A percentile compares a stretch with the other conserved stretches of the same genome.
Evolutionary conservation across 2,113 vertebrate genomes (phyloP).

Genomic region (Alethe diademata): DNA sequence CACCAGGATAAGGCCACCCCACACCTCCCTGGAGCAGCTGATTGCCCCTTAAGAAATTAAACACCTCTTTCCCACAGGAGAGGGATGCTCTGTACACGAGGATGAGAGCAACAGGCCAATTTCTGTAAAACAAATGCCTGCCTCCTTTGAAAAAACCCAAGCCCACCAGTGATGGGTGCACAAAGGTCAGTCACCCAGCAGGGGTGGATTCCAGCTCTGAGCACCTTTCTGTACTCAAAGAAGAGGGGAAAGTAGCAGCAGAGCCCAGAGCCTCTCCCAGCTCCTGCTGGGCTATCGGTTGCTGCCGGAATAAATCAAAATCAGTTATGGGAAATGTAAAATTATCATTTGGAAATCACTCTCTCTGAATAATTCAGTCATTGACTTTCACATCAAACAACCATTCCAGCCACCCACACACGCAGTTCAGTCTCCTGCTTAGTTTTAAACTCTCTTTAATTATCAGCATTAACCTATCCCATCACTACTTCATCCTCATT

Average conservation of each 20-base stretch:
- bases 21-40: neutral
- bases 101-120: neutral
- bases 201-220: neutral
- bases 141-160: neutral
- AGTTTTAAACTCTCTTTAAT: constrained; percentile 80
- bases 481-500: constrained; percentile 63
- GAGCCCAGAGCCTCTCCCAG: neutral
- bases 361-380: constrained; percentile 82
- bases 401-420: constrained; percentile 77
- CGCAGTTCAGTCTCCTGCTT: constrained; percentile 71
- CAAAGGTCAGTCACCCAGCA: neutral
- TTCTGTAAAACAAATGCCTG: neutral
- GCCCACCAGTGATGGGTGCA: neutral
- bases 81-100: accelerated
- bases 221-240: neutral
- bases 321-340: constrained; percentile 80
- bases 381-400: constrained; percentile 83
- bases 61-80: neutral
- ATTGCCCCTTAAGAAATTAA: neutral
- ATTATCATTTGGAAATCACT: constrained; percentile 80
- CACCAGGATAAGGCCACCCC: neutral
- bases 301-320: constrained; percentile 76
- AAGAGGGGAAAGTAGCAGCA: neutral
- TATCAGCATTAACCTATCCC: constrained; percentile 75
- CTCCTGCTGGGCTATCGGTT: constrained; percentile 26